Conservation (phyloP, 1,140 invertebrate species). For the Drosophila kepulauana region DNA sequence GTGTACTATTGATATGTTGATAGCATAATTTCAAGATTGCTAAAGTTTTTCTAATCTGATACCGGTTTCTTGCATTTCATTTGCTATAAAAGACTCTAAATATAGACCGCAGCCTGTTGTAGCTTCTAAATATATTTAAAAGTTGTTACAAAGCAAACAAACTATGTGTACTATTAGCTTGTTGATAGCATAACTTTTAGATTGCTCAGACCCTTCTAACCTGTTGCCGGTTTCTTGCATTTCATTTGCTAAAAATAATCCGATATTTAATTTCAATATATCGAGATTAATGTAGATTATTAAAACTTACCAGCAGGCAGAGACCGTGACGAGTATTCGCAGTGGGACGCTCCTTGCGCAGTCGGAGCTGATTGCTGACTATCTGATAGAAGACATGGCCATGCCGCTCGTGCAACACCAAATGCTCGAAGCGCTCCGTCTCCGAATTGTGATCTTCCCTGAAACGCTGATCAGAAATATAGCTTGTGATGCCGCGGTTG, state of each 20-base stretch:
- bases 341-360: conserved; percentile 47
- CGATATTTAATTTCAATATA: too few species aligned
- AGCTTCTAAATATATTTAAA: too few species aligned
- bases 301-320: conserved; percentile 44
- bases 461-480: conserved; percentile 55
- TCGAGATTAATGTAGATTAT: not conserved
- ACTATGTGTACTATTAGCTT: too few species aligned
- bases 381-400: conserved; percentile 21
- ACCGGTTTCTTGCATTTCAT: too few species aligned
- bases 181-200: too few species aligned
- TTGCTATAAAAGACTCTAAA: not conserved
- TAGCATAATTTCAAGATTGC: too few species aligned
- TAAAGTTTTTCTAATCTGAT: too few species aligned
- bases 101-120: too few species aligned
- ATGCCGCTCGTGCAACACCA: conserved; percentile 23
- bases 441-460: conserved; percentile 50
- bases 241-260: not conserved
- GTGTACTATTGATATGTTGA: too few species aligned
- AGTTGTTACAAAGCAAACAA: too few species aligned
- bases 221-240: too few species aligned
- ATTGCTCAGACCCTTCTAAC: too few species aligned
- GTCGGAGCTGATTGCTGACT: conserved; percentile 35
- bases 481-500: not conserved
- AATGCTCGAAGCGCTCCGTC: conserved; percentile 24
- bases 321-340: conserved; percentile 16